Evolutionary conservation across 1,140 invertebrate species (phyloP).

Genomic region (Mycetomoellerius zeteki): DNA sequence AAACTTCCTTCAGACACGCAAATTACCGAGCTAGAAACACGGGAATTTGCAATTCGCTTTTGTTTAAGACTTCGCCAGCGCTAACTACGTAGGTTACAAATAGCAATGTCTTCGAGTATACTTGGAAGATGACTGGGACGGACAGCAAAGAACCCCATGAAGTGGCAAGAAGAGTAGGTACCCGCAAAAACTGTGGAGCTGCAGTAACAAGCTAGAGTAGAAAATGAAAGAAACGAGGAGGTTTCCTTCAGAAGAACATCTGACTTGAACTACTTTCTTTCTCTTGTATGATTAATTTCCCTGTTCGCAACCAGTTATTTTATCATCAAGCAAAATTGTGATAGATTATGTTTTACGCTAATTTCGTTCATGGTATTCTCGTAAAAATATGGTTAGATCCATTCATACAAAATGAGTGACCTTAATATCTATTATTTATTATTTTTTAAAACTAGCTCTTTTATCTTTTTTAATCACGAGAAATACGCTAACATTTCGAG

Average conservation of each 20-base stretch:
- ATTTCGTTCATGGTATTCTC: not conserved
- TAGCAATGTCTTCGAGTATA: conserved; percentile 33
- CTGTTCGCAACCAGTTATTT: conserved; percentile 12
- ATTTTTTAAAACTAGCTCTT: not conserved
- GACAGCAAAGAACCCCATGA: conserved; percentile 27
- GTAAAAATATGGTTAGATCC: not conserved
- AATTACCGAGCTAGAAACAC: conserved; percentile 37
- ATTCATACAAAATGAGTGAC: not conserved
- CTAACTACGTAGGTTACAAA: conserved; percentile 27
- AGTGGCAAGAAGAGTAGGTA: conserved; percentile 14
- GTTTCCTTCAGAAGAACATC: conserved; percentile 20
- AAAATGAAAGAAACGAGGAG: conserved; percentile 28
- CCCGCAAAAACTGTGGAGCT: conserved; percentile 14
- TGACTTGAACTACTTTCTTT: conserved; percentile 25
- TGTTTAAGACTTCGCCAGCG: conserved; percentile 15
- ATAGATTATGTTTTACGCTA: not conserved
- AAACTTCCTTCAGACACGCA: conserved; percentile 38
- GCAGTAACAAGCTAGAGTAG: conserved; percentile 45
- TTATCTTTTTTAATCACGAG: not conserved
- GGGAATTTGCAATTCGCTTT: conserved; percentile 30
- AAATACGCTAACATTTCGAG: not conserved
- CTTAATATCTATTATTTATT: not conserved
- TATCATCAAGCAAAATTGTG: not conserved
- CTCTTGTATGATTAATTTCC: conserved; percentile 46
- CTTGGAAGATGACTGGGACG: conserved; percentile 34